Conservation (phyloP, 2,113 vertebrate genomes). For the Nerophis lumbriciformis region DNA sequence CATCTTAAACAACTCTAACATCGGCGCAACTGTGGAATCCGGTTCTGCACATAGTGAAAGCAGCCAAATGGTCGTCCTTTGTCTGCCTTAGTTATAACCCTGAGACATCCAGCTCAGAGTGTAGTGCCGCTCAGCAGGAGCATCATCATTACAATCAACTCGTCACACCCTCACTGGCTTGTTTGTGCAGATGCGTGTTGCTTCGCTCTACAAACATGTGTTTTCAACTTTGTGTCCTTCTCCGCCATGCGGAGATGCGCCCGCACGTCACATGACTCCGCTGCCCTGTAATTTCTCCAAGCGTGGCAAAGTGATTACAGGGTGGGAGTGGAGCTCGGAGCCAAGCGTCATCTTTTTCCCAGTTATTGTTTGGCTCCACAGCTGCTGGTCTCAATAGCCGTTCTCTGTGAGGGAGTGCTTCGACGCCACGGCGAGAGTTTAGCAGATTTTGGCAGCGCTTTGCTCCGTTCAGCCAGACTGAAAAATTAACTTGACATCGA, state of each 20-base stretch:
- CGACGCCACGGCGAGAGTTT: slow-evolving; percentile 37
- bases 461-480: slow-evolving; percentile 21
- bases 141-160: slow-evolving; percentile 60
- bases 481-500: slow-evolving; percentile 19
- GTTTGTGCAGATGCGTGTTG: slow-evolving; percentile 56
- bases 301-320: slow-evolving; percentile 68
- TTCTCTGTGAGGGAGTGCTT: slow-evolving; percentile 29
- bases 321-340: slow-evolving; percentile 54
- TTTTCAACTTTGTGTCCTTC: slow-evolving; percentile 62
- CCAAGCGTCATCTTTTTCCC: slow-evolving; percentile 54
- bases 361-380: slow-evolving; percentile 64
- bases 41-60: no score
- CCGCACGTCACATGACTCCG: slow-evolving; percentile 50
- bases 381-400: slow-evolving; percentile 51
- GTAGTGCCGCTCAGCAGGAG: slow-evolving; percentile 10
- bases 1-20: no score
- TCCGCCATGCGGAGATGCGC: slow-evolving; percentile 21
- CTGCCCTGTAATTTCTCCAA: slow-evolving; percentile 70
- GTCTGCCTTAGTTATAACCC: slow-evolving; percentile 22
- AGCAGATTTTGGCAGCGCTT: slow-evolving; percentile 21
- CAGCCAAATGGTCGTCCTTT: slow-evolving; percentile 4
- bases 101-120: slow-evolving; percentile 28
- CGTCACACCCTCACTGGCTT: slow-evolving; percentile 50
- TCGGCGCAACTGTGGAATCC: no score
- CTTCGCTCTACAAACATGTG: slow-evolving; percentile 53